A percentile compares a stretch with the other conserved stretches of the same genome.
Evolutionary conservation across 2,888 invertebrate species (phyloP).

Genomic region (Gisinianus flammeolus): DNA sequence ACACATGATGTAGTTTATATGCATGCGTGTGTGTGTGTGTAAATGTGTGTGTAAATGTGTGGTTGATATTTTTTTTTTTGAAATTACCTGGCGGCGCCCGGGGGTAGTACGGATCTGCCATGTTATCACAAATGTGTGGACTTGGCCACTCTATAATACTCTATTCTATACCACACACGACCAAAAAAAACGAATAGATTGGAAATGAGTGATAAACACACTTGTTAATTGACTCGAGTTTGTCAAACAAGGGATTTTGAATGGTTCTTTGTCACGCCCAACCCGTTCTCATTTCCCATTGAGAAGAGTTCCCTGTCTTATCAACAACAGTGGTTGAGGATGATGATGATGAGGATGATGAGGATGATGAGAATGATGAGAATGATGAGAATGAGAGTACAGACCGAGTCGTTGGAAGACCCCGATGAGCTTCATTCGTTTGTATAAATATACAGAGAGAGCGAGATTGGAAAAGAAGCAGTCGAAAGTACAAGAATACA

Average conservation of each 20-base stretch:
- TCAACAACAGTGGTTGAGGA: no score
- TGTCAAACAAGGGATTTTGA: slow-evolving; percentile 36
- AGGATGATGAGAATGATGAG: neutral
- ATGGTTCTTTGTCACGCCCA: slow-evolving; percentile 39
- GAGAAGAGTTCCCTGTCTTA: neutral
- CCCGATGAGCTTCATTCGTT: neutral
- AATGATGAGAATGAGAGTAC: neutral
- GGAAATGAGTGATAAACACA: slow-evolving; percentile 38
- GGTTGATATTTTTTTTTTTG: neutral
- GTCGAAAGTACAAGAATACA: neutral
- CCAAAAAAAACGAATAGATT: slow-evolving; percentile 4
- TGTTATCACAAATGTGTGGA: slow-evolving; percentile 35
- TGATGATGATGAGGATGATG: neutral
- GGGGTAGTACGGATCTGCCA: slow-evolving; percentile 56
- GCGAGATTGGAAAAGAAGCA: neutral
- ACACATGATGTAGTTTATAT: neutral
- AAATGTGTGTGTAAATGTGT: neutral
- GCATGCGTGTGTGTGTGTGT: neutral
- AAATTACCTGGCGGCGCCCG: slow-evolving; percentile 53
- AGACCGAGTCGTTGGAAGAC: neutral
- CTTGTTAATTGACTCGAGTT: slow-evolving; percentile 41
- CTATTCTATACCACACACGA: neutral
- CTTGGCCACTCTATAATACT: neutral
- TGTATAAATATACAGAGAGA: neutral
- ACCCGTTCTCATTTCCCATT: slow-evolving; percentile 23